Evolutionary conservation across 2,797 vertebrate genomes (phyloP).

Genomic region (Neomorphus geoffroyi): DNA sequence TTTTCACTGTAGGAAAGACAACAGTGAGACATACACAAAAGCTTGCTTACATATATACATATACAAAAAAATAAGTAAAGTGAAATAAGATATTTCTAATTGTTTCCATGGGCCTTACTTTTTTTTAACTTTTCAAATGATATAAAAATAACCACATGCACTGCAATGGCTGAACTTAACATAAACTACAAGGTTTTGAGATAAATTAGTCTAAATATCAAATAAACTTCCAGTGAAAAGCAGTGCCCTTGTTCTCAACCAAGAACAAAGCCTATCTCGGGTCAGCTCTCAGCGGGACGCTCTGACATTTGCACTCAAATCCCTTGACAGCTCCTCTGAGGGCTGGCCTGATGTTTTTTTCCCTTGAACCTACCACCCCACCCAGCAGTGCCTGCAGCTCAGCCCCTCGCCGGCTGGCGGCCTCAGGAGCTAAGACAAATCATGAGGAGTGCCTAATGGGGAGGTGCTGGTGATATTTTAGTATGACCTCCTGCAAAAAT

Average conservation of each 20-base stretch:
- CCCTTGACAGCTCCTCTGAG: slow-evolving; percentile 15
- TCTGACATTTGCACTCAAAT: slow-evolving; percentile 18
- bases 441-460: neutral
- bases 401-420: neutral
- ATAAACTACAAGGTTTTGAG: slow-evolving; percentile 22
- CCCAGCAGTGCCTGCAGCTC: neutral
- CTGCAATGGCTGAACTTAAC: neutral
- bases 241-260: neutral
- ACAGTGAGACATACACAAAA: slow-evolving; percentile 30
- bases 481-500: slow-evolving; percentile 1
- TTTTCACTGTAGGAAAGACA: slow-evolving; percentile 62
- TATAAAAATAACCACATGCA: slow-evolving; percentile 49
- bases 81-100: slow-evolving; percentile 23
- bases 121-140: neutral
- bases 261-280: slow-evolving; percentile 13
- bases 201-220: slow-evolving; percentile 13
- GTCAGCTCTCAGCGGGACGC: neutral
- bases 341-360: neutral
- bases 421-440: neutral
- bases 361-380: neutral
- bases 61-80: neutral
- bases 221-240: slow-evolving; percentile 19
- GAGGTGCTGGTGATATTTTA: neutral
- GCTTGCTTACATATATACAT: slow-evolving; percentile 18
- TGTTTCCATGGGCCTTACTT: neutral